Percentiles rank a stretch among this genome's conserved stretches.
phyloP scores from a whole-genome alignment of 2,888 invertebrate genomes.

The Diogma glabrata region DNA sequence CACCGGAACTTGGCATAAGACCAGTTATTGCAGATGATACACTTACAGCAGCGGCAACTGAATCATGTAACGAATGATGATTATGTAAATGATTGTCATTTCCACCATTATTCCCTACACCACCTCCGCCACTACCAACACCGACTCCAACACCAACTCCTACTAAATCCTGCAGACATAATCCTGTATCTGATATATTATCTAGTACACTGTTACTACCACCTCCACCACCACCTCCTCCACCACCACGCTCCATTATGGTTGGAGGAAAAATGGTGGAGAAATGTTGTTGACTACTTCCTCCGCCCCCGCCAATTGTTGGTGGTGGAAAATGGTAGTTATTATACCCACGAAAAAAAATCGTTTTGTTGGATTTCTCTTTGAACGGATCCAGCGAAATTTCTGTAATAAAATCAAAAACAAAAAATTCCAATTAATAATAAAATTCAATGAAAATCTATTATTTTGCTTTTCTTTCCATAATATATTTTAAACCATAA shows the following conservation, averaged over 20 bases:
- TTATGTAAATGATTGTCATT: constrained; percentile 35
- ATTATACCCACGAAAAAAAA: constrained; percentile 7
- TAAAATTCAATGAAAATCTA: no score
- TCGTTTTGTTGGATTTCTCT: constrained; percentile 7
- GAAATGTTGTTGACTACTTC: constrained; percentile 33
- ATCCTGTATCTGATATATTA: constrained; percentile 45
- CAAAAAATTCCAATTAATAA: no score
- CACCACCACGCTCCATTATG: constrained; percentile 33
- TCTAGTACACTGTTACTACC: no score
- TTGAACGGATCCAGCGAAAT: constrained; percentile 6
- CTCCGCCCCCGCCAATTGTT: constrained; percentile 23
- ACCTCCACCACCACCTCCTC: no score
- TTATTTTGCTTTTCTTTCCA: no score
- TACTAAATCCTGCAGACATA: constrained; percentile 59
- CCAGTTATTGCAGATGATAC: constrained; percentile 46
- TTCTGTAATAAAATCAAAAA: not conserved
- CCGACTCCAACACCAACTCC: constrained; percentile 42
- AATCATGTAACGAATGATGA: constrained; percentile 41
- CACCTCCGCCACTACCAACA: constrained; percentile 37
- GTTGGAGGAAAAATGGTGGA: constrained; percentile 36
- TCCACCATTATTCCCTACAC: constrained; percentile 29
- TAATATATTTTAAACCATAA: no score
- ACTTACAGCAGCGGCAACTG: constrained; percentile 39
- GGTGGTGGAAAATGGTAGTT: constrained; percentile 22
- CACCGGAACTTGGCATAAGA: constrained; percentile 38